phyloP scores from a whole-genome alignment of 2,888 invertebrate genomes.

The Caenorhabditis plicata region DNA sequence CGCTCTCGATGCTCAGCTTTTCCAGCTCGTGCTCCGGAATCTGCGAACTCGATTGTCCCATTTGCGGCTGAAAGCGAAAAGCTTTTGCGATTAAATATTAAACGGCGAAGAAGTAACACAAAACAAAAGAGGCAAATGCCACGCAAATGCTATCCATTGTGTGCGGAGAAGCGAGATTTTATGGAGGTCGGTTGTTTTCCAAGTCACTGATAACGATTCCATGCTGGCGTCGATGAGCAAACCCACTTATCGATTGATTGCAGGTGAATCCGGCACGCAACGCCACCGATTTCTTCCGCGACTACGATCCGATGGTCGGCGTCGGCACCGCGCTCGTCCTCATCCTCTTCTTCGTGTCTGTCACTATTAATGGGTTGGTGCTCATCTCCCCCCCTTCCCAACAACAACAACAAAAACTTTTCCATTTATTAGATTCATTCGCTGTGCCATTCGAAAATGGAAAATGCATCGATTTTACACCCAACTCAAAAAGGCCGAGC shows the following conservation, averaged over 20 bases:
- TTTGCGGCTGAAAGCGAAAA: no score
- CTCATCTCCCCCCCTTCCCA: background rate
- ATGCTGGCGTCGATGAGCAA: background rate
- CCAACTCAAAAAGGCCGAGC: constrained; percentile 28
- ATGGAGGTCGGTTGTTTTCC: constrained; percentile 48
- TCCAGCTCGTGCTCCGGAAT: constrained; percentile 53
- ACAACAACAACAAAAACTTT: background rate
- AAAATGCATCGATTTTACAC: constrained; percentile 51
- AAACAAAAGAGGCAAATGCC: constrained; percentile 37
- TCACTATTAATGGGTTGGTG: constrained; percentile 39
- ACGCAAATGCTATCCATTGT: constrained; percentile 48
- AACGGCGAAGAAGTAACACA: constrained; percentile 8
- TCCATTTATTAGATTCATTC: constrained; percentile 33
- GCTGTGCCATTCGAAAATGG: constrained; percentile 43
- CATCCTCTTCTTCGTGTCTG: constrained; percentile 51
- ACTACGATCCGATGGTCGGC: constrained; percentile 61
- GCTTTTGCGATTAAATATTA: background rate
- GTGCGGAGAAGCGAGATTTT: constrained; percentile 60
- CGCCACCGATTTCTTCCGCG: constrained; percentile 52
- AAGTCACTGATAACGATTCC: background rate
- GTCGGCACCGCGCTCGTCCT: constrained; percentile 58
- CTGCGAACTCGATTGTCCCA: constrained; percentile 48
- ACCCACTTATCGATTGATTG: constrained; percentile 5
- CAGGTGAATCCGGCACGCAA: constrained; percentile 51
- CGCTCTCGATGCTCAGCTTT: constrained; percentile 52